phyloP scores from a whole-genome alignment of 2,888 invertebrate species.

The Microdon myrmicae region DNA sequence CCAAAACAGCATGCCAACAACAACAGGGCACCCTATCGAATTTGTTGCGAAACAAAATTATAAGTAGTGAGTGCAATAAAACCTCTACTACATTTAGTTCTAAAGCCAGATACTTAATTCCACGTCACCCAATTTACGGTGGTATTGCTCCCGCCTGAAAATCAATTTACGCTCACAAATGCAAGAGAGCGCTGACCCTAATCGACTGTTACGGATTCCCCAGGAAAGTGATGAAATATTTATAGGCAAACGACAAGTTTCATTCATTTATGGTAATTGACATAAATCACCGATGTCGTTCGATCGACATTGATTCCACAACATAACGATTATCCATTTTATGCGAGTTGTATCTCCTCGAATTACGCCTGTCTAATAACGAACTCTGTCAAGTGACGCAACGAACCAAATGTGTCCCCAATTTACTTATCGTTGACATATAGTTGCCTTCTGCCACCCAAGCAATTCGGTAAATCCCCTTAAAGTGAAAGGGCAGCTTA shows the following conservation, averaged over 20 bases:
- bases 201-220: no score
- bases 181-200: no score
- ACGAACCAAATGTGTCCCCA: slow-evolving; percentile 16
- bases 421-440: slow-evolving; percentile 29
- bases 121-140: no score
- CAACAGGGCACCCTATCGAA: no score
- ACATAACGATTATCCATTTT: slow-evolving; percentile 18
- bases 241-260: slow-evolving; percentile 6
- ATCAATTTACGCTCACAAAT: no score
- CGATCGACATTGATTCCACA: background rate
- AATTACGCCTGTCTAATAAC: background rate
- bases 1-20: no score
- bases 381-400: slow-evolving; percentile 12
- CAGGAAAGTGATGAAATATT: no score
- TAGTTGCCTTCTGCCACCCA: slow-evolving; percentile 19
- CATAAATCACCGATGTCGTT: slow-evolving; percentile 16
- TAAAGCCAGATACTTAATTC: no score
- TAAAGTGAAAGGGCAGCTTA: background rate
- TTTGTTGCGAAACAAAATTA: no score
- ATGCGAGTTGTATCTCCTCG: slow-evolving; percentile 20
- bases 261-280: slow-evolving; percentile 31
- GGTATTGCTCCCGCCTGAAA: no score
- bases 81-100: no score
- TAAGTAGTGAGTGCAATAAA: no score
- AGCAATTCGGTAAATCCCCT: slow-evolving; percentile 7